These are phyloP conservation scores for Dendroctonus valens DNA, from an alignment of 1,140 invertebrate genomes.

Conservation along the genomic window DNA sequence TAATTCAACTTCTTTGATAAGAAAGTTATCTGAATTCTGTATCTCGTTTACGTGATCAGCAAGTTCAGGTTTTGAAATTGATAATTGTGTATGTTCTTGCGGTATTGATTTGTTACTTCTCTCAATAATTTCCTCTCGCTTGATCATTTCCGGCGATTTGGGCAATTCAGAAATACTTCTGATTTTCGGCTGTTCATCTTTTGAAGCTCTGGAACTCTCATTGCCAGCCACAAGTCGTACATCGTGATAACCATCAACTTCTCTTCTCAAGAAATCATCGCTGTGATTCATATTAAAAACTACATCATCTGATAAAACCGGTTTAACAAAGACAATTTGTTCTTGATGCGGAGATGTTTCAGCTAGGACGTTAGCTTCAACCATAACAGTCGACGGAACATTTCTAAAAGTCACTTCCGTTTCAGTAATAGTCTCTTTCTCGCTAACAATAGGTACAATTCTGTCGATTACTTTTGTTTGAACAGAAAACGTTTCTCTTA, in stretches of 20 bases:
- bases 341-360: background rate
- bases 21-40: slow-evolving; percentile 32
- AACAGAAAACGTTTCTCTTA: slow-evolving; percentile 27
- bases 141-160: background rate
- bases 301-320: slow-evolving; percentile 28
- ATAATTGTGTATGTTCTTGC: too few relatives aligned
- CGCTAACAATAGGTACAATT: slow-evolving; percentile 13
- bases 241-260: slow-evolving; percentile 31
- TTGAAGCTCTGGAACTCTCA: slow-evolving; percentile 14
- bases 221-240: slow-evolving; percentile 18
- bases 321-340: slow-evolving; percentile 18
- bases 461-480: slow-evolving; percentile 22
- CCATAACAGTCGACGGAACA: background rate
- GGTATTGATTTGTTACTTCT: slow-evolving; percentile 2
- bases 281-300: slow-evolving; percentile 32
- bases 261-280: slow-evolving; percentile 24
- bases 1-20: slow-evolving; percentile 35
- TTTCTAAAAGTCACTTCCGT: slow-evolving; percentile 13
- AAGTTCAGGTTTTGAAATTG: slow-evolving; percentile 7
- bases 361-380: background rate
- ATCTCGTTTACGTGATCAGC: slow-evolving; percentile 27
- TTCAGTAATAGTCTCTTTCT: slow-evolving; percentile 24
- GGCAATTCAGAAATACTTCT: background rate
- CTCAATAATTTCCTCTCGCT: slow-evolving; percentile 10
- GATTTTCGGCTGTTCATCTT: slow-evolving; percentile 3